These are phyloP conservation scores for Pammene aurita DNA, from an alignment of 2,888 invertebrate species.

Conservation along the genomic window DNA sequence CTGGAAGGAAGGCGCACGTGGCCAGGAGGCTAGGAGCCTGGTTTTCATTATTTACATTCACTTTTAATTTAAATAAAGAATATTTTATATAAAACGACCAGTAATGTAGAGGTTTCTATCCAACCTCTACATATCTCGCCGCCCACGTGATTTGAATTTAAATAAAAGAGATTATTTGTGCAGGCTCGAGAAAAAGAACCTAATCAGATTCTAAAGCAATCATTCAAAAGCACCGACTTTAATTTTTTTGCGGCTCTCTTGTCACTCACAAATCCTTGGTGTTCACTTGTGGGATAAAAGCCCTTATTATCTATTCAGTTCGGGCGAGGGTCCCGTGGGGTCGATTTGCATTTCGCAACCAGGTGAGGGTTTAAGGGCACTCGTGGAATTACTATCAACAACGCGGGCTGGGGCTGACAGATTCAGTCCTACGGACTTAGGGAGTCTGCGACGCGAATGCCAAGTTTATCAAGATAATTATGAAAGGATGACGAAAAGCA, in stretches of 20 bases:
- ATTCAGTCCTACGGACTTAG: constrained; percentile 53
- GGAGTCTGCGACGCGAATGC: constrained; percentile 29
- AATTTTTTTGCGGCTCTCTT: constrained; percentile 57
- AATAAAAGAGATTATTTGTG: too few species aligned
- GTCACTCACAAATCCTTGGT: constrained; percentile 58
- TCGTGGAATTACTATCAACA: constrained; percentile 56
- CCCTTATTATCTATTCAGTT: constrained; percentile 58
- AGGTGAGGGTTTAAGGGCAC: constrained; percentile 67
- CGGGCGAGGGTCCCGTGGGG: constrained; percentile 58
- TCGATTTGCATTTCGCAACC: constrained; percentile 68
- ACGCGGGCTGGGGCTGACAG: constrained; percentile 60
- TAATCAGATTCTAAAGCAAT: constrained; percentile 31
- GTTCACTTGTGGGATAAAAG: constrained; percentile 56
- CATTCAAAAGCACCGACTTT: constrained; percentile 27
- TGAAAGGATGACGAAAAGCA: background rate
- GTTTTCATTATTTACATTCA: too few species aligned
- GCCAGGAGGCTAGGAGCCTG: too few species aligned
- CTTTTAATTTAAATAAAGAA: too few species aligned
- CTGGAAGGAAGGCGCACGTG: too few species aligned
- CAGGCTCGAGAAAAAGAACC: too few species aligned
- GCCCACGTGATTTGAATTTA: too few species aligned
- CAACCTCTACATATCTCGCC: too few species aligned
- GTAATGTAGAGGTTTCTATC: too few species aligned
- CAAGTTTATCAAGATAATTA: background rate
- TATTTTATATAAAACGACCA: too few species aligned